Base-by-base conservation (phyloP, 2,888 invertebrate species). In the Eurytoma adleriae region DNA sequence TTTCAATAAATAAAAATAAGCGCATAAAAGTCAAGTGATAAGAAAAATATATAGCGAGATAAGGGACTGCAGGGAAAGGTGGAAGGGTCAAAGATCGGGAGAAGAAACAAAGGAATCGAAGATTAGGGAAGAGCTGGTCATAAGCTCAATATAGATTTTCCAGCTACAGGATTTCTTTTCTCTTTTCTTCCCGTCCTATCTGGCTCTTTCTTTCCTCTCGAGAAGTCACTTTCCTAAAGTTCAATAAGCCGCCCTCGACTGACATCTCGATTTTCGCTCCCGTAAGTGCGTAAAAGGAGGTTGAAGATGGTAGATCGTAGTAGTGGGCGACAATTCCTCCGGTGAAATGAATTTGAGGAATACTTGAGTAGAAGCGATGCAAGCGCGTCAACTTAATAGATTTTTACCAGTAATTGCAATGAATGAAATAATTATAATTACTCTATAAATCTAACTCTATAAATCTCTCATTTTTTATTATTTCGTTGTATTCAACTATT, bases 331-430 rank as follows among this genome's bases (percentile, higher is more conserved):
- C 54, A 54, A 54, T n/a, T 54, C 14, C 16, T n/a, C 54, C 48
- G 59, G 18, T 18, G 59, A 59, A 56, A 71, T 71, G 59, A 71
- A 71, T 71, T 71, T 56, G 59, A 61, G 57, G 57, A 70, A 70
- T 70, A 57, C 56, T 70, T 70, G 40, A 56, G 30, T 40, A 30
- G 57, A 56, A 57, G 40, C 30, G 27, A 1, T 10, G 68, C 16
- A n/a, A 18, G 48, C 18, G 12, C 12, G 18, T 10, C 48, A 7
- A 56, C n/a, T 69, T n/a, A 14, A 40, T 57, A 27, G 20, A 70
- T 40, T 40, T 40, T 59, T 57, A 12, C 14, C 5, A 10, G 48
- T 52, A 52, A 68, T 68, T 68, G 27, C 68, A 16, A 40, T 40
- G 0, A 40, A 40, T 27, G 68, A 12, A 27, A n/a, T 13, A 68